Base-by-base conservation (phyloP, 2,888 invertebrate genomes). In the Meliscaeva auricollis region DNA sequence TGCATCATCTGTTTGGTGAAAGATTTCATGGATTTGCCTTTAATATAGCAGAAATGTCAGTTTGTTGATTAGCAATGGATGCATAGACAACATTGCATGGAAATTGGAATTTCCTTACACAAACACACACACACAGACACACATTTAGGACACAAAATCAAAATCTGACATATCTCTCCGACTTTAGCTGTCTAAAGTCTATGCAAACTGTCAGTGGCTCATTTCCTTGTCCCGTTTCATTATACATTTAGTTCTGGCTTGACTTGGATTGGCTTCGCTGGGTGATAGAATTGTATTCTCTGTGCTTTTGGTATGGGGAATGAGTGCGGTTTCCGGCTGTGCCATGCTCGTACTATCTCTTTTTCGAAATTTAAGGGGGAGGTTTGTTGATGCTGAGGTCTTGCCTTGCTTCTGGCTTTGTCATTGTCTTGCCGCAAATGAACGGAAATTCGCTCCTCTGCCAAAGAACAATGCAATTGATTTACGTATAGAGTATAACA, bases 401-500 rank as follows among this genome's bases (percentile, higher is more conserved):
- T 26, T 26, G 26, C 32, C 32, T 48, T 69, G 58, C 20, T 66
- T 41, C 68, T 60, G 73, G 30, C 54, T 69, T 73, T 73, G 69
- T 50, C 85, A 73, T 85, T 85, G 76, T 81, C 73, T 66, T 48
- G 26, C 54, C 76, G 69, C 80, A 85, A 85, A 85, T 85, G 69
- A 81, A 85, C 81, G 85, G 81, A 85, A 81, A 77, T 77, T 85
- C 85, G 81, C 76, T 81, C 76, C 73, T 62, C 60, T 77, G 73
- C 60, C 73, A 52, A 81, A 69, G 85, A 85, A 85, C 85, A 85
- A 85, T 85, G 81, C 72, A 73, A 81, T 76, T 85, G 77, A 85
- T 81, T 85, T 70, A 20, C 35, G 20, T 38, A 35, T n/a, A n/a
- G n/a, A n/a, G n/a, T n/a, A n/a, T n/a, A n/a, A n/a, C 70, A 80